A percentile compares a stretch with the other conserved stretches of the same genome.
phyloP scores from a whole-genome alignment of 2,888 invertebrate species.

The Pycnomerus fuliginosus region DNA sequence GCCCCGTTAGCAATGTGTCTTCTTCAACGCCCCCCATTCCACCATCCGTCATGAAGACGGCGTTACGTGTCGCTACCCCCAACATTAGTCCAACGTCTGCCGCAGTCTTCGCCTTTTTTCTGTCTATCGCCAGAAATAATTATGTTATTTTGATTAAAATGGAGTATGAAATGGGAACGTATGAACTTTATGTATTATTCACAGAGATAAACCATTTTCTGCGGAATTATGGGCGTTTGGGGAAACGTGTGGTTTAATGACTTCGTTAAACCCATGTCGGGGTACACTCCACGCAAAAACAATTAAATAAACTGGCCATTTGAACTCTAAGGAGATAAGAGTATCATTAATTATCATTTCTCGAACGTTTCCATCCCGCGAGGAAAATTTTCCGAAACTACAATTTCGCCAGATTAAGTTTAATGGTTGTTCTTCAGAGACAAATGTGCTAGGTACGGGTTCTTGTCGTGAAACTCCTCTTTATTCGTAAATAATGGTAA shows the following conservation, averaged over 20 bases:
- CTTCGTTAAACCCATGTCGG: conserved; percentile 34
- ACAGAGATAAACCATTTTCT: conserved; percentile 24
- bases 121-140: background rate
- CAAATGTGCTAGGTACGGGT: too few relatives aligned
- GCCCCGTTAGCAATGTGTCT: background rate
- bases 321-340: conserved; percentile 15
- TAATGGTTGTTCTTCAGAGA: too few relatives aligned
- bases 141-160: background rate
- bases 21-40: background rate
- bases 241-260: conserved; percentile 41
- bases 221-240: conserved; percentile 33
- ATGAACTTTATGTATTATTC: conserved; percentile 25
- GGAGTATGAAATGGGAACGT: conserved; percentile 15
- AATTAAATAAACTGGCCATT: conserved; percentile 34
- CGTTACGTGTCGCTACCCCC: background rate
- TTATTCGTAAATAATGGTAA: too few relatives aligned
- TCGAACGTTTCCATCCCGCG: conserved; percentile 7
- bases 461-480: too few relatives aligned
- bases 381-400: too few relatives aligned
- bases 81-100: background rate
- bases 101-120: background rate
- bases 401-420: too few relatives aligned
- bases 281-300: conserved; percentile 36
- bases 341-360: conserved; percentile 19
- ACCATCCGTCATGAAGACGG: background rate